Evolutionary conservation across 2,888 invertebrate species (phyloP), one percentile per base, ranked within the genome.

Genomic region (Eristalis intricaria): DNA sequence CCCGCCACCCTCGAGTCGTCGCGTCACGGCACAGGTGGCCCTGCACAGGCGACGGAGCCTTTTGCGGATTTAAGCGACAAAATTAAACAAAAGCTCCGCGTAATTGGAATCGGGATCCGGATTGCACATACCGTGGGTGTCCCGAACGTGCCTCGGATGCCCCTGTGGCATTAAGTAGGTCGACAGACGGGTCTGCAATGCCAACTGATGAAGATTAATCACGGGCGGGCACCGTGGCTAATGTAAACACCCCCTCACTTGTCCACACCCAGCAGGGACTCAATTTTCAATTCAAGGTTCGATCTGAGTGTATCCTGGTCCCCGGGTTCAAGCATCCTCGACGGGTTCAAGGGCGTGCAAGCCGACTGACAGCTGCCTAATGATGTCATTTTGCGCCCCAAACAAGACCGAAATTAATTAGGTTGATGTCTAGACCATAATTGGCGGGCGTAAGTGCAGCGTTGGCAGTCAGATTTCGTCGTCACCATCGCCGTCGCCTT

Each of bases 1-100:
- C 90, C 38, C n/a, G 2, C 43, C 29, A 92, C 90, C 22, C 23
- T 10, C 50, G 22, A 22, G 5, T 7, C 32, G 8, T n/a, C 11
- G 4, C 58, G 1, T 65, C 69, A 15, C 43, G 68, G 10, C 61
- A 4, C 58, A 64, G 63, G 32, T 65, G 43, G n/a, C 22, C 11
- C 11, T 69, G 60, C 38, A 38, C 32, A 43, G 43, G 13, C 60
- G 19, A 71, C 15, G 15, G 23, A 23, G 29, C 4, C 29, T 29
- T 70, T 32, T 50, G 22, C 32, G 40, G 82, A 35, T 85, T 85
- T 76, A 50, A 50, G 69, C 64, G 66, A 79, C 71, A 87, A 77
- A 77, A 84, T 88, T 84, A 84, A 84, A 80, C 74, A 87, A 84
- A 87, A 84, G 63, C 66, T 70, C 15, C 38, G n/a, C 13, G 70